phyloP scores from a whole-genome alignment of 2,888 invertebrate species.

The Limnephilus lunatus region DNA sequence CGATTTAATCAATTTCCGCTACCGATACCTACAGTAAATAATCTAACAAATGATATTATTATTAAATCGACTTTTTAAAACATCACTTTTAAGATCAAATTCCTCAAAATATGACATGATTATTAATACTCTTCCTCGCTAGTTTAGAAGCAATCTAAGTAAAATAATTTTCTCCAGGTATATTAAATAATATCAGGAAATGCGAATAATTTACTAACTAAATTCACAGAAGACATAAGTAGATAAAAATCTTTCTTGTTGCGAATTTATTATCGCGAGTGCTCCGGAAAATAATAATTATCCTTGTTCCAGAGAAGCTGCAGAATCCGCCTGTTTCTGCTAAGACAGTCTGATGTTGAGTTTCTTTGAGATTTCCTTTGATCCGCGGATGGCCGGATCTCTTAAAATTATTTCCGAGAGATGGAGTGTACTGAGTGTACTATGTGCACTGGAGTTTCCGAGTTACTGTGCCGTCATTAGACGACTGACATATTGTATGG shows the following conservation, averaged over 20 bases:
- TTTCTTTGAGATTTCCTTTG: constrained; percentile 54
- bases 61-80: no score
- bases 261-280: background rate
- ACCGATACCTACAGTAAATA: no score
- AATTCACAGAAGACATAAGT: background rate
- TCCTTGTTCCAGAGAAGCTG: background rate
- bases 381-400: constrained; percentile 54
- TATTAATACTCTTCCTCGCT: no score
- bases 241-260: background rate
- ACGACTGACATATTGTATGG: background rate
- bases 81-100: no score
- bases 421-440: constrained; percentile 53
- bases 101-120: no score
- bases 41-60: no score
- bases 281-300: background rate
- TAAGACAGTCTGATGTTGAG: constrained; percentile 33
- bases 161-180: no score
- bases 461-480: background rate
- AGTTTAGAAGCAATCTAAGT: no score
- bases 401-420: constrained; percentile 60
- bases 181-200: no score
- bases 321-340: constrained; percentile 15
- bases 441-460: constrained; percentile 51
- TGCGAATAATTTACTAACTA: background rate
- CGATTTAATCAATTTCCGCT: no score